These are phyloP conservation scores for Aulostomus chinensis DNA, from an alignment of 2,797 vertebrate genomes.

Conservation along the genomic window DNA sequence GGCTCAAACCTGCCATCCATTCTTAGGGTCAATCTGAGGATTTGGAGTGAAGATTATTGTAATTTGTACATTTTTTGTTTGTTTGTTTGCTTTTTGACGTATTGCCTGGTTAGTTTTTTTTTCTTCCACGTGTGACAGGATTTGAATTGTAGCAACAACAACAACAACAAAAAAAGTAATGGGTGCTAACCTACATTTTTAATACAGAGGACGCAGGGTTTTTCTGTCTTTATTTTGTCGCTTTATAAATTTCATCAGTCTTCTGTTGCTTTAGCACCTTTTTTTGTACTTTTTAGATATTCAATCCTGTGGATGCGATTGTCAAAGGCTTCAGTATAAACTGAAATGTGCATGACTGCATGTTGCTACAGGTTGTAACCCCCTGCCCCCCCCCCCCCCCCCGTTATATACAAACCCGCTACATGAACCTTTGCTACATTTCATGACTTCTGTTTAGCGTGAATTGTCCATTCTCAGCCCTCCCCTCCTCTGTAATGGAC, in stretches of 20 bases:
- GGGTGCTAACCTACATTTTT: slow-evolving; percentile 33
- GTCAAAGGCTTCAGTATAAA: slow-evolving; percentile 60
- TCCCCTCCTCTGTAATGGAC: slow-evolving; percentile 56
- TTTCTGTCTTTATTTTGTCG: slow-evolving; percentile 24
- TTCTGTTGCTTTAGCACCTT: slow-evolving; percentile 22
- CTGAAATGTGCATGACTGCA: slow-evolving; percentile 80
- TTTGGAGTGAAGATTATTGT: slow-evolving; percentile 23
- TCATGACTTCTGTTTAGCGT: slow-evolving; percentile 54
- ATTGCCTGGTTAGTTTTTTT: slow-evolving; percentile 25
- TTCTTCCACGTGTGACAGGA: slow-evolving; percentile 38
- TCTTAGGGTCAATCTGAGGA: slow-evolving; percentile 6
- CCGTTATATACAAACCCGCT: slow-evolving; percentile 26
- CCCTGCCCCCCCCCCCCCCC: too few species aligned
- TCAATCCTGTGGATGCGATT: slow-evolving; percentile 69
- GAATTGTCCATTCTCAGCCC: slow-evolving; percentile 51
- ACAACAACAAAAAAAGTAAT: slow-evolving; percentile 1
- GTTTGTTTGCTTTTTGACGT: slow-evolving; percentile 16
- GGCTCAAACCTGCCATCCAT: background rate
- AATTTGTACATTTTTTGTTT: slow-evolving; percentile 25
- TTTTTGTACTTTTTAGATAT: slow-evolving; percentile 49
- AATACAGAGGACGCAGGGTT: slow-evolving; percentile 13
- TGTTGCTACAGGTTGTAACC: slow-evolving; percentile 66
- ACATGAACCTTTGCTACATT: slow-evolving; percentile 16
- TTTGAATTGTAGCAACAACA: slow-evolving; percentile 40
- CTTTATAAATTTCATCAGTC: slow-evolving; percentile 34